A percentile compares a stretch with the other conserved stretches of the same genome.
Conservation (phyloP, 2,888 invertebrate species). For the Crioceris asparagi region DNA sequence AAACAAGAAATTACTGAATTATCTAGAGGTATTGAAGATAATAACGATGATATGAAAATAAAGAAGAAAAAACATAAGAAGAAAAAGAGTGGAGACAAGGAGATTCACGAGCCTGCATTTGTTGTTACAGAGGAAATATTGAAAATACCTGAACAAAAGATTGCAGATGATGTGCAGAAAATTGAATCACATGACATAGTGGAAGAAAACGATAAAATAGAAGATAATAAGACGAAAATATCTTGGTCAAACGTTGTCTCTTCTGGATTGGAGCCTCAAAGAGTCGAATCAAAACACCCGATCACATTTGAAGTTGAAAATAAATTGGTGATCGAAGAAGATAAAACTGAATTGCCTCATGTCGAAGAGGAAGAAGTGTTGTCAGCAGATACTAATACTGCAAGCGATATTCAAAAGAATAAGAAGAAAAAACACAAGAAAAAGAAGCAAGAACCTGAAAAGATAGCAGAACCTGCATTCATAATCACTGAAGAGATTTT, state of each 20-base stretch:
- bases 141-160: background rate
- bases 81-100: background rate
- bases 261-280: too few species aligned
- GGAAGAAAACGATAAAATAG: background rate
- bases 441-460: slow-evolving; percentile 15
- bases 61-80: background rate
- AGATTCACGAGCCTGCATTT: slow-evolving; percentile 15
- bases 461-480: slow-evolving; percentile 14
- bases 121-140: slow-evolving; percentile 16
- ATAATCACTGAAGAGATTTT: slow-evolving; percentile 16
- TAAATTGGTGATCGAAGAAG: background rate
- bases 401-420: slow-evolving; percentile 3
- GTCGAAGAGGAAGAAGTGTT: background rate
- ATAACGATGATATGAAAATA: background rate
- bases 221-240: background rate
- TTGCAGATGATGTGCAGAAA: background rate
- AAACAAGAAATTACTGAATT: too few species aligned
- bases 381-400: background rate
- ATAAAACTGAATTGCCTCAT: background rate
- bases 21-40: too few species aligned
- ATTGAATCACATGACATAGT: background rate
- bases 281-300: slow-evolving; percentile 12
- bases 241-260: slow-evolving; percentile 16
- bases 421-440: slow-evolving; percentile 10
- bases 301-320: background rate